Evolutionary conservation across 2,797 vertebrate genomes (phyloP).

Genomic region (Myotis findleyi): DNA sequence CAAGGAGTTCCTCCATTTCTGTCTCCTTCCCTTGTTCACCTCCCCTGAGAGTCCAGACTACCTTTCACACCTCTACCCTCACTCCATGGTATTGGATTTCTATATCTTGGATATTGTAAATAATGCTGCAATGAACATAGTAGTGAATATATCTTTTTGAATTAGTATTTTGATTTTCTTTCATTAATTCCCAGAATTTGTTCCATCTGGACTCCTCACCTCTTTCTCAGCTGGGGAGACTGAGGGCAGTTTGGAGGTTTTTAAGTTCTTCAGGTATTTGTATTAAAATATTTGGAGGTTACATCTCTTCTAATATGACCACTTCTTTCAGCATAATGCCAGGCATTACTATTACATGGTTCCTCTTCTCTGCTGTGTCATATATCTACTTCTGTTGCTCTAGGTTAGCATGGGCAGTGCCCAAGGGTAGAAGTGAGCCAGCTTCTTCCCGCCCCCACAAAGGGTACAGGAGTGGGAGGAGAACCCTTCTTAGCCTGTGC

Average conservation of each 20-base stretch:
- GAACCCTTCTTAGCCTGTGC: neutral
- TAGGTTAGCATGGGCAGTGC: neutral
- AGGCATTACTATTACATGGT: neutral
- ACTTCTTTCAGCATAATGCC: neutral
- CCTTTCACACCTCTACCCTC: neutral
- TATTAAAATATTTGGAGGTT: neutral
- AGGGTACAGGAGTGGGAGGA: neutral
- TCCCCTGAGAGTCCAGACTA: neutral
- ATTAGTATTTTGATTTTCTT: too few relatives aligned
- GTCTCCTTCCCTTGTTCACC: neutral
- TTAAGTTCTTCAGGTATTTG: neutral
- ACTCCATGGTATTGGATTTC: neutral
- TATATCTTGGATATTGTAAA: too few relatives aligned
- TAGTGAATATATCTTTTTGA: too few relatives aligned
- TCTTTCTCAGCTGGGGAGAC: neutral
- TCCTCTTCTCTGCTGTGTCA: neutral
- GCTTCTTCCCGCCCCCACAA: neutral
- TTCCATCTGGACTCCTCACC: neutral
- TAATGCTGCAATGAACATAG: too few relatives aligned
- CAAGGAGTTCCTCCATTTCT: neutral
- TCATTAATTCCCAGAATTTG: neutral
- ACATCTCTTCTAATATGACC: neutral
- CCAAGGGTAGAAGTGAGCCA: neutral
- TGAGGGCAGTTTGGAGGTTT: neutral
- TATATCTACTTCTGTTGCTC: neutral